These are phyloP conservation scores for Philereme transversata DNA, from an alignment of 2,888 invertebrate genomes.

Conservation along the genomic window DNA sequence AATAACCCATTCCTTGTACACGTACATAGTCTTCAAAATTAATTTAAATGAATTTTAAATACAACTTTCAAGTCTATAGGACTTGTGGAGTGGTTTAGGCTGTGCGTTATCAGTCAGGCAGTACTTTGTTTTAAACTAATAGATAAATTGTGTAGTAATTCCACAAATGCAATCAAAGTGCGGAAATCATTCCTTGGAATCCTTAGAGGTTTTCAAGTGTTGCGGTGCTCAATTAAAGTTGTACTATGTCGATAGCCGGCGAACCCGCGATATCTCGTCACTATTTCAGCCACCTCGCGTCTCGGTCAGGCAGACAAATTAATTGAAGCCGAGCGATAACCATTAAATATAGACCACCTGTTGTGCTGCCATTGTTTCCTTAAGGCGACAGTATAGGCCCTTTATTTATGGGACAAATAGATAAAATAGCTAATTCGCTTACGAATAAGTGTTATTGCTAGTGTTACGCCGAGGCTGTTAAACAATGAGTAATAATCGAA, in stretches of 20 bases:
- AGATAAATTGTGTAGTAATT: no score
- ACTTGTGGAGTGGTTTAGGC: no score
- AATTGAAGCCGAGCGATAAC: slow-evolving; percentile 65
- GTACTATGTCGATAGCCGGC: slow-evolving; percentile 1
- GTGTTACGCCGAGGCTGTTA: no score
- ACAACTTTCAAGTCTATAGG: no score
- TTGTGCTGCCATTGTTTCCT: slow-evolving; percentile 48
- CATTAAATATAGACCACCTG: slow-evolving; percentile 72
- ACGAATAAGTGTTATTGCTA: slow-evolving; percentile 15
- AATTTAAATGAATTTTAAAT: no score
- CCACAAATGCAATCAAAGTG: no score
- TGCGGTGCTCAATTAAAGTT: slow-evolving; percentile 2
- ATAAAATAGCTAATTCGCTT: slow-evolving; percentile 28
- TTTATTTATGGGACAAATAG: slow-evolving; percentile 29
- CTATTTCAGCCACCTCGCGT: slow-evolving; percentile 48
- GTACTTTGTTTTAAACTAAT: no score
- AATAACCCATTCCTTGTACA: no score
- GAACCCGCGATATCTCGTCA: slow-evolving; percentile 33
- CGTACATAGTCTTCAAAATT: no score
- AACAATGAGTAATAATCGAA: no score
- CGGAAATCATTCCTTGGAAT: not conserved
- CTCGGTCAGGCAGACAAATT: slow-evolving; percentile 62
- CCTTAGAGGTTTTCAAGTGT: not conserved
- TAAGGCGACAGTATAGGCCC: slow-evolving; percentile 28
- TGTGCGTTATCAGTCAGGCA: no score